Conservation (phyloP, 2,888 invertebrate species). For the Nymphalis urticae region DNA sequence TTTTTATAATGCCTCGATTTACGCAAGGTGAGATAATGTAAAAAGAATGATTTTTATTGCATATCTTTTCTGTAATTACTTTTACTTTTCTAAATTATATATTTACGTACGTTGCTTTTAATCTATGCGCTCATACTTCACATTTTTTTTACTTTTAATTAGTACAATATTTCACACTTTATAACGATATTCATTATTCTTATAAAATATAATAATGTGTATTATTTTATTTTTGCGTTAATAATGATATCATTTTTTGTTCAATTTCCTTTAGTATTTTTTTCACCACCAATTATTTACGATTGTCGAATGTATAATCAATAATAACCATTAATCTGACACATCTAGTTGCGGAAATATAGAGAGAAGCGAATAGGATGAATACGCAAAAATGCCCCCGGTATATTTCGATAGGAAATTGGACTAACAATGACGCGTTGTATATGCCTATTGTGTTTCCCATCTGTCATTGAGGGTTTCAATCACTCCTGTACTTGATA, state of each 20-base stretch:
- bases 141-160: conserved; percentile 32
- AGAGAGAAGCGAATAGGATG: conserved; percentile 46
- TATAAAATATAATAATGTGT: not conserved
- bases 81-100: conserved; percentile 32
- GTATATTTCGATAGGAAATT: conserved; percentile 61
- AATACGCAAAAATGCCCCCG: conserved; percentile 72
- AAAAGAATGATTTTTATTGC: not conserved
- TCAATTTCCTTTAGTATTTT: not conserved
- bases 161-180: conserved; percentile 22
- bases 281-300: conserved; percentile 35
- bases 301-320: conserved; percentile 38
- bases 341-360: conserved; percentile 35
- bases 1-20: not conserved
- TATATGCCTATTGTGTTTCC: conserved; percentile 59
- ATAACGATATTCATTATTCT: conserved; percentile 1
- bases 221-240: not conserved
- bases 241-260: not conserved
- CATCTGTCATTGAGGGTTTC: conserved; percentile 76
- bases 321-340: conserved; percentile 39
- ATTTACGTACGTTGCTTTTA: conserved; percentile 14
- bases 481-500: conserved; percentile 60
- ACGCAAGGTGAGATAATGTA: not conserved
- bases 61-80: conserved; percentile 15
- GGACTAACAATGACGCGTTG: conserved; percentile 62
- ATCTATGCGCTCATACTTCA: conserved; percentile 29